Evolutionary conservation across 2,113 vertebrate genomes (phyloP).

Genomic region (Chaetodon trifascialis): DNA sequence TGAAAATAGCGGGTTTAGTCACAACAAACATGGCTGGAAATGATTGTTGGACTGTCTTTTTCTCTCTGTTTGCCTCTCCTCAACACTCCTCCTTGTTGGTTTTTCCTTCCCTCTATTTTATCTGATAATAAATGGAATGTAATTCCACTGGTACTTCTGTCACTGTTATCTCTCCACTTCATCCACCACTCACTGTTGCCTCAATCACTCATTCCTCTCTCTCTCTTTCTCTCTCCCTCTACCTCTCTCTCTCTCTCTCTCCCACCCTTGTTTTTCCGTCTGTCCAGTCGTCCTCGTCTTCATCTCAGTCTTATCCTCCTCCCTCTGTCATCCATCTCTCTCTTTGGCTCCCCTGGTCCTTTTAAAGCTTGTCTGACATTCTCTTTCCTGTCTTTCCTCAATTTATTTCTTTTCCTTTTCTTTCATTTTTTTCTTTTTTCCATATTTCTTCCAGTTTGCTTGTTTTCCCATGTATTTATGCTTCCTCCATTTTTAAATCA

Average conservation of each 20-base stretch:
- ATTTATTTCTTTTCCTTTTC: background rate
- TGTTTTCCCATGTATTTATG: background rate
- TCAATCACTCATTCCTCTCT: slow-evolving; percentile 15
- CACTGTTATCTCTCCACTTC: slow-evolving; percentile 45
- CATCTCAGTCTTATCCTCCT: slow-evolving; percentile 14
- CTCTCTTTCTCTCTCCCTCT: background rate
- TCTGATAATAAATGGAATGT: slow-evolving; percentile 35
- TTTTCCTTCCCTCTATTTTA: background rate
- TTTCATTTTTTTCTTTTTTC: background rate
- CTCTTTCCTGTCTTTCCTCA: background rate
- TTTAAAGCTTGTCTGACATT: background rate
- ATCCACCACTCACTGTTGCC: slow-evolving; percentile 31
- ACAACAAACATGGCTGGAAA: too few relatives aligned
- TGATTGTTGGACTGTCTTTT: background rate
- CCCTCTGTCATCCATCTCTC: slow-evolving; percentile 1
- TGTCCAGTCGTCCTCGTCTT: slow-evolving; percentile 9
- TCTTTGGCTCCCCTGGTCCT: background rate
- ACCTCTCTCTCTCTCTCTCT: background rate
- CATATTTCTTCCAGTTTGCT: background rate
- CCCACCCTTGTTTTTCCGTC: slow-evolving; percentile 11
- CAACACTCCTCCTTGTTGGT: background rate
- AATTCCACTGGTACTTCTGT: slow-evolving; percentile 7
- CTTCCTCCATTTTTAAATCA: background rate
- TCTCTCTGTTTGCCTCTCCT: slow-evolving; percentile 12
- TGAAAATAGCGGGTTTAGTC: too few relatives aligned